Percentiles rank a stretch among this genome's conserved stretches.
Evolutionary conservation across 2,113 vertebrate species (phyloP).

Genomic region (Scolopax mira): DNA sequence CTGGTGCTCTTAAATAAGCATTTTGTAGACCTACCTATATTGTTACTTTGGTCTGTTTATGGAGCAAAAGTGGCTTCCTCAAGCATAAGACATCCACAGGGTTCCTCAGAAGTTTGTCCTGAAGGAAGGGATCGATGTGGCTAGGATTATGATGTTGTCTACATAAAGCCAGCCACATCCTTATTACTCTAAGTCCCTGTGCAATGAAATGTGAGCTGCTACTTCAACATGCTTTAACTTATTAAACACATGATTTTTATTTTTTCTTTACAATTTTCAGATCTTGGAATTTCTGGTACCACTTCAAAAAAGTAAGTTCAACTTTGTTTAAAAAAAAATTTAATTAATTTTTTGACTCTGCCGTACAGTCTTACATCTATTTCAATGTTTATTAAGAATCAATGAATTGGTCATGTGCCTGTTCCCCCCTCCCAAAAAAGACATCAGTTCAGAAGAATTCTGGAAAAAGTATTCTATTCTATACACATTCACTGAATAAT

Average conservation of each 20-base stretch:
- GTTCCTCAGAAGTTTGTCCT: not conserved
- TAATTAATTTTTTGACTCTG: not conserved
- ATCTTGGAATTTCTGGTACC: slow-evolving; percentile 90
- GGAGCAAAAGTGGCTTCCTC: not conserved
- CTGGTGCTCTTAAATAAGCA: not conserved
- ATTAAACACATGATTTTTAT: not conserved
- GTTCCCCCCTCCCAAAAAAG: not conserved
- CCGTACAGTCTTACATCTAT: not conserved
- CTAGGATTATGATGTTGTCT: not conserved
- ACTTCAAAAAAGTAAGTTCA: slow-evolving; percentile 92
- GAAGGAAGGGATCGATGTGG: not conserved
- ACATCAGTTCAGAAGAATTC: not conserved
- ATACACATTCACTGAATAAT: not conserved
- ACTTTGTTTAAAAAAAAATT: not conserved
- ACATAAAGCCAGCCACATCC: not conserved
- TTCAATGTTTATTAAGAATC: not conserved
- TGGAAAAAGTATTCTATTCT: not conserved
- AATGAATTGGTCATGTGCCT: not conserved
- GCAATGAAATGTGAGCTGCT: not conserved
- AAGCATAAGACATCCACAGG: not conserved
- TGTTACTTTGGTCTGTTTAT: not conserved
- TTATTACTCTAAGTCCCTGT: not conserved
- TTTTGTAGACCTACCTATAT: not conserved
- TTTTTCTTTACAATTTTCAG: slow-evolving; percentile 70
- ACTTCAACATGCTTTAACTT: not conserved